These are phyloP conservation scores for Apteryx owenii DNA, from an alignment of 2,113 vertebrate genomes.

Conservation along the genomic window DNA sequence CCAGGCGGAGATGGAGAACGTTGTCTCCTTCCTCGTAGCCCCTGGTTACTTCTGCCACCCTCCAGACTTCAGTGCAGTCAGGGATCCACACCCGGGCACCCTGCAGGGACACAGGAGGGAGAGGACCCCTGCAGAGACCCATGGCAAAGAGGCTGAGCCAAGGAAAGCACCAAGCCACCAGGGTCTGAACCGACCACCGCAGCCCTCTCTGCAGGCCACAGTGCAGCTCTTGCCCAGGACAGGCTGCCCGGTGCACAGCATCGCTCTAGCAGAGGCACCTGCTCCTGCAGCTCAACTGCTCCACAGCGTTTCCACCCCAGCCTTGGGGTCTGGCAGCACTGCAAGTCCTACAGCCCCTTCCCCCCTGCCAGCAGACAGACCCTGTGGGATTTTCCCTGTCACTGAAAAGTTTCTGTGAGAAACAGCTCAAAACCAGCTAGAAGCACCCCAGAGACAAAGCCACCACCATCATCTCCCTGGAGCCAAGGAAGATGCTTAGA, in stretches of 20 bases:
- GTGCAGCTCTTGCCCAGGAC: accelerated
- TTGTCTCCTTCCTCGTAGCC: conserved; percentile 71
- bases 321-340: too few relatives aligned
- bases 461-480: not conserved
- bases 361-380: not conserved
- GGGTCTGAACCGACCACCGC: accelerated
- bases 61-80: conserved; percentile 78
- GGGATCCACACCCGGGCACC: conserved; percentile 82
- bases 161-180: not conserved
- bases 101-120: not conserved
- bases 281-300: too few relatives aligned
- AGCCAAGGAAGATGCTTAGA: not conserved
- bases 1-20: conserved; percentile 70
- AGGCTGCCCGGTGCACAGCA: not conserved
- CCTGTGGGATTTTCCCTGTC: not conserved
- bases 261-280: accelerated
- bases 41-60: conserved; percentile 73
- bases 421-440: not conserved
- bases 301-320: not conserved
- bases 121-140: not conserved
- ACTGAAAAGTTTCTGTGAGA: not conserved
- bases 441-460: not conserved
- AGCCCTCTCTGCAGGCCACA: not conserved
- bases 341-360: accelerated
- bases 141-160: accelerated